Base-by-base conservation (phyloP, 1,140 invertebrate species). In the Drosophila asahinai region DNA sequence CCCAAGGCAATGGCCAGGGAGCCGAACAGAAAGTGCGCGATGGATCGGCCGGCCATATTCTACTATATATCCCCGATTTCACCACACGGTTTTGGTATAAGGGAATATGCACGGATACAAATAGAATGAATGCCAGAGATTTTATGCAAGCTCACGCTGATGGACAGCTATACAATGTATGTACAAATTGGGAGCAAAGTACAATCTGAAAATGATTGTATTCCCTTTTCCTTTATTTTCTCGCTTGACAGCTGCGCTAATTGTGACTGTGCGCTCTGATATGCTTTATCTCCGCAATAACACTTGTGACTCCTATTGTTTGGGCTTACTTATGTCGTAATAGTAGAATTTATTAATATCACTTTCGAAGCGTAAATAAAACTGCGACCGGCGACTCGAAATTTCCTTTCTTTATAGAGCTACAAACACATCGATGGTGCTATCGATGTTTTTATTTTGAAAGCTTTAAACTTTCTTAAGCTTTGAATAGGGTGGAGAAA, bases 1-100 rank as follows among this genome's bases (percentile, higher is more conserved):
- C 91, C 91, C 74, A 92, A 47, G 42, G 91, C 91, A 6, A 84
- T 86, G n/a, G 81, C 91, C 58, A 92, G 51, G 25, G 87, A 81
- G 40, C 91, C 87, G 15, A 92, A 55, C n/a, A 84, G 22, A 74
- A 92, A 90, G 33, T 92, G 91, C n/a, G 80, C 48, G 27, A 91
- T 54, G 48, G 87, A 76, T 27, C 81, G 75, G 45, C 86, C 76
- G 71, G 79, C 76, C 86, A 90, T 90, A 33, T 22, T 47, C 11
- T 8, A n/a, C 4, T 77, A 33, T 64, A 64, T 49, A 59, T 70
- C 33, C 54, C 40, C 33, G 58, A 80, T 86, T 86, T 82, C 83
- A 87, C 80, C 80, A 87, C 80, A 84, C 25, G 62, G 14, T 66
- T 66, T 15, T 54, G 25, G 14, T 61, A 54, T 38, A n/a, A n/a